A percentile compares a stretch with the other conserved stretches of the same genome.
These are phyloP conservation scores for Muscicapa adusta DNA, from an alignment of 2,113 vertebrate genomes.

Conservation along the genomic window DNA sequence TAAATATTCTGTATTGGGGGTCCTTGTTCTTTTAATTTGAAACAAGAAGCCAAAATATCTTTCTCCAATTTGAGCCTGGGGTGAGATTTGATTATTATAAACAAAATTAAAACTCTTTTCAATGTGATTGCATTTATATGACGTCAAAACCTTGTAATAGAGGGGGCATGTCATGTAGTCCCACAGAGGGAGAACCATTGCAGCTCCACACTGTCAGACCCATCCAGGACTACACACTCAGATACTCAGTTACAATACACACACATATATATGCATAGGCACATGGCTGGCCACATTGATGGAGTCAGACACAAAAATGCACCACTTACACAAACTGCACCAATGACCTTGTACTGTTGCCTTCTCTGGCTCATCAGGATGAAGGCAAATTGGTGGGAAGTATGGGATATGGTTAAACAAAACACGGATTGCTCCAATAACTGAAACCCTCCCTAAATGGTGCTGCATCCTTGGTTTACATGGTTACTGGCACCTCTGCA, in stretches of 20 bases:
- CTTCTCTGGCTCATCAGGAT: neutral
- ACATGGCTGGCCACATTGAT: neutral
- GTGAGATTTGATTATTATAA: neutral
- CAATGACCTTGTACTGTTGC: neutral
- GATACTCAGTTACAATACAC: rapidly evolving
- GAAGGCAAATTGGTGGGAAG: neutral
- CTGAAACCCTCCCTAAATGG: neutral
- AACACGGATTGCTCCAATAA: neutral
- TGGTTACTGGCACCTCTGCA: neutral
- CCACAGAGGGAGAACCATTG: neutral
- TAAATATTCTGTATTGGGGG: neutral
- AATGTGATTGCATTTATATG: neutral
- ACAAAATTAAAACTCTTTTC: neutral
- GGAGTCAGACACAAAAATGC: neutral
- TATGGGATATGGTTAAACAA: too few relatives aligned
- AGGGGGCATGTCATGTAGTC: neutral
- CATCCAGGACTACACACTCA: neutral
- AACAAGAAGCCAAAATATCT: neutral
- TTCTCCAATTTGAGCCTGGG: neutral
- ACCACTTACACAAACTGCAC: neutral
- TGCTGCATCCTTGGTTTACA: neutral
- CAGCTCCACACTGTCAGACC: neutral
- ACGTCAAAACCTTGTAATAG: neutral
- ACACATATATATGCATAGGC: neutral
- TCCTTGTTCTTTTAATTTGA: neutral